Evolutionary conservation across 2,797 vertebrate genomes (phyloP).

Genomic region (Pteropus rufus): DNA sequence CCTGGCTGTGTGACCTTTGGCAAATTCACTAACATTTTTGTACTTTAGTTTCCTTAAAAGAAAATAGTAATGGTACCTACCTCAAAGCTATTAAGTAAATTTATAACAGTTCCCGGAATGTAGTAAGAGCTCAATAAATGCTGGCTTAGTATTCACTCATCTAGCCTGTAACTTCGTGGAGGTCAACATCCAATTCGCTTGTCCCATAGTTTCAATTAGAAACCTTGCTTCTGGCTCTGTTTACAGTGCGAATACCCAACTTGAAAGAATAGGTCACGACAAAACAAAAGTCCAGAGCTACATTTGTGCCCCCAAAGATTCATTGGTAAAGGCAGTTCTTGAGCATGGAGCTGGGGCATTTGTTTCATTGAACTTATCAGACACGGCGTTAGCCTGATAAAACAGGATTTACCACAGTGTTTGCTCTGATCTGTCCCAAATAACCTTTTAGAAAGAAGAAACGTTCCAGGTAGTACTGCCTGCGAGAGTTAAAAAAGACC

Average conservation of each 20-base stretch:
- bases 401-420: background rate
- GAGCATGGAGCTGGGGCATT: background rate
- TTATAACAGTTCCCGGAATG: background rate
- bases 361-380: background rate
- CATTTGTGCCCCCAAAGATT: background rate
- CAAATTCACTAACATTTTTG: background rate
- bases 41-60: constrained; percentile 4
- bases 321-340: background rate
- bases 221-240: background rate
- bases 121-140: background rate
- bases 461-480: background rate
- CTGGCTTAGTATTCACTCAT: background rate
- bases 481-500: background rate
- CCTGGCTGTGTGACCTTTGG: background rate
- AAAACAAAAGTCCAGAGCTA: background rate
- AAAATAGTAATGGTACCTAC: too few species aligned
- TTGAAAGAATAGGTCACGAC: background rate
- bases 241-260: background rate
- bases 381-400: too few species aligned
- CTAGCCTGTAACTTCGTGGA: background rate
- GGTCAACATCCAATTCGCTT: background rate
- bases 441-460: background rate
- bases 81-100: background rate
- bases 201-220: background rate
- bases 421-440: background rate